Evolutionary conservation across 2,113 vertebrate species (phyloP), one percentile per base, ranked within the genome.

Genomic region (Pterocles orientalis): DNA sequence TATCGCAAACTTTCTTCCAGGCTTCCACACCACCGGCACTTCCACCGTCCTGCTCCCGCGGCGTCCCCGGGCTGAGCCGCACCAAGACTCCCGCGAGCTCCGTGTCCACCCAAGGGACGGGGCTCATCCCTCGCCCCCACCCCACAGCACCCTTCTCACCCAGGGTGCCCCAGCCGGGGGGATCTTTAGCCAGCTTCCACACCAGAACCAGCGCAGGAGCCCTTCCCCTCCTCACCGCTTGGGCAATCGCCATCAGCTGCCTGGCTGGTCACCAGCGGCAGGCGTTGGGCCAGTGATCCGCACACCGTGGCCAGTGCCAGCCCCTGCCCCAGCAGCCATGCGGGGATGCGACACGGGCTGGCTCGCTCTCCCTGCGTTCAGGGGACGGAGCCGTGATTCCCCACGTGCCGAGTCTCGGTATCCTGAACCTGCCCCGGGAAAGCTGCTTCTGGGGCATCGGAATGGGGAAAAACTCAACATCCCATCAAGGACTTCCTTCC

Each of bases 401-500:
- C 34, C 39, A 26, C 0, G 0, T 1, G 0, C 9, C 5, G 2
- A 41, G 6, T 54, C 47, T 50, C 15, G 2, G 28, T 12, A 19
- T 10, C 47, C 70, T 6, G 20, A 56, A 70, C 28, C 33, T 29
- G 15, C 9, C 34, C 41, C 7, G 54, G 6, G 18, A 23, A 39
- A 66, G 33, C 18, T 54, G 41, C 15, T 34, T 19, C 28, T 18
- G n/a, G 31, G 15, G 23, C 36, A 56, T 28, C 60, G 54, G 12
- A 53, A 24, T 6, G 29, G 17, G 48, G 12, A 3, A 43, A 69
- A 68, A 2, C 21, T 47, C 56, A 65, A 23, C 8, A 20, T 33
- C 57, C 77, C 26, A 33, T 28, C 2, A 0, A 69, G 14, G 12
- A 14, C 85, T 53, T 43, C 26, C 12, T 57, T 20, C 54, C 3